Base-by-base conservation (phyloP, 2,888 invertebrate genomes). In the Ernsta delagoae region DNA sequence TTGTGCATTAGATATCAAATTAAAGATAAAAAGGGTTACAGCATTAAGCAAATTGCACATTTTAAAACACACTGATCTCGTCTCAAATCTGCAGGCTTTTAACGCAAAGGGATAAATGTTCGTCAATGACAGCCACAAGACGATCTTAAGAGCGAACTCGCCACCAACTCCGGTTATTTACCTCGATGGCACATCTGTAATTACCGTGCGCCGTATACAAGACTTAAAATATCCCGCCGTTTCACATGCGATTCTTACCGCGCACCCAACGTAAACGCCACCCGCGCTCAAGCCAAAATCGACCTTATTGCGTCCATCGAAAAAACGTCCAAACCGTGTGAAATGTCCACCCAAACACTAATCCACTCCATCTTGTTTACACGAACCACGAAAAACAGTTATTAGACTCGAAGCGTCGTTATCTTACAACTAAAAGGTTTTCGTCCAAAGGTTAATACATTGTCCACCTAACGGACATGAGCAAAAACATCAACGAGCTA, bases 141-240 rank as follows among this genome's bases (percentile, higher is more conserved):
- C 75, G 80, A 83, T 82, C 79, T 80, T 73, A 77, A 77, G 80
- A 80, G 83, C 77, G 81, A 85, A 67, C 60, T 60, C 31, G 60
- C 61, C 50, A 67, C 50, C 62, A 53, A 64, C 69, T 72, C 74
- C 82, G 87, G 87, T 86, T 89, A 88, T 90, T 90, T 90, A 89
- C 87, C 88, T 86, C 87, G 81, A 85, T 83, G 81, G 83, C 86
- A 86, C 87, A 87, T 88, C 88, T 83, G 88, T 92, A 92, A 92
- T 91, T 91, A 92, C 86, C 86, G 84, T 83, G 82, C 81, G 83
- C 82, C 82, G 82, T 85, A 85, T 83, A 87, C 83, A 81, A 82
- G 79, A 79, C 82, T 86, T 88, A 84, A 90, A 89, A 87, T 88
- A 88, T 85, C 83, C 84, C 82, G 81, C 78, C 85, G 83, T 82